Conservation (phyloP, 2,113 vertebrate species). For the Actinemys pallida region DNA sequence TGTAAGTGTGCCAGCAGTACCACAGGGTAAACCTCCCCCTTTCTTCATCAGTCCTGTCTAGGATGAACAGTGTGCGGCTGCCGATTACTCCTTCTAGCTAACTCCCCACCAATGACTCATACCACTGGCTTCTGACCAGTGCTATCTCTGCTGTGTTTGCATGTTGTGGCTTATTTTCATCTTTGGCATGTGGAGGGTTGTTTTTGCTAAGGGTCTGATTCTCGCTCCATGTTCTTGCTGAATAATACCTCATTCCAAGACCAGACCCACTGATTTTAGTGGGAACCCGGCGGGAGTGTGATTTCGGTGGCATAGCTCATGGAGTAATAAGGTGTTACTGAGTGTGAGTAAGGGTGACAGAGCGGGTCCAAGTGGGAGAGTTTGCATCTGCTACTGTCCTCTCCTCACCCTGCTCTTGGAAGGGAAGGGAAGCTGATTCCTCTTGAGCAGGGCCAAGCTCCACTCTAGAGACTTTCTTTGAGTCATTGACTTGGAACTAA, state of each 20-base stretch:
- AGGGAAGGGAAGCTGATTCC: not conserved
- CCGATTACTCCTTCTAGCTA: not conserved
- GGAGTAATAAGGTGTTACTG: not conserved
- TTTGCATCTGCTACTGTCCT: not conserved
- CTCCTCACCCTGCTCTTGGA: not conserved
- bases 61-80: not conserved
- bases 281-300: not conserved
- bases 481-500: not conserved
- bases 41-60: not conserved
- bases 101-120: not conserved
- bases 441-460: not conserved
- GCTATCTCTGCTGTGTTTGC: not conserved
- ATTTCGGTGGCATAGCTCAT: not conserved
- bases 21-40: conserved; percentile 29
- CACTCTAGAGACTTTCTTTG: not conserved
- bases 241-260: not conserved
- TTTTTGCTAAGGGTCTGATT: not conserved
- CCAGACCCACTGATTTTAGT: not conserved
- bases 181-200: not conserved
- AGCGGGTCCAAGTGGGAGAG: not conserved
- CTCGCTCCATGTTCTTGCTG: not conserved
- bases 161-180: not conserved
- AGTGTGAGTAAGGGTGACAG: not conserved
- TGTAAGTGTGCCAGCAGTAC: conserved; percentile 81
- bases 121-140: not conserved